Base-by-base conservation (phyloP, 2,113 vertebrate genomes). In the Chunga burmeisteri region DNA sequence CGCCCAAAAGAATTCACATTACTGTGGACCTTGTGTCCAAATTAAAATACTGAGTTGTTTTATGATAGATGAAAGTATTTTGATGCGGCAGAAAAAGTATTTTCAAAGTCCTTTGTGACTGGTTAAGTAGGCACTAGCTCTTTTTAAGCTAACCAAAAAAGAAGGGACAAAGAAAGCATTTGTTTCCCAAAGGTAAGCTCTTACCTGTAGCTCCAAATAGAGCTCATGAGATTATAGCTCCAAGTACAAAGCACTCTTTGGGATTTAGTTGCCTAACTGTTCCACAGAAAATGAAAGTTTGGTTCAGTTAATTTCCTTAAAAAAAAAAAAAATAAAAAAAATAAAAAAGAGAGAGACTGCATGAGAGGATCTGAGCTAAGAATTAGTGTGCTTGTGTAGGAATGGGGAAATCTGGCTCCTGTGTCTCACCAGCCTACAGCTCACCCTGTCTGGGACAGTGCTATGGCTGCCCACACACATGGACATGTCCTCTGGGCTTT, bases 381-480 rank as follows among this genome's bases (percentile, higher is more conserved):
- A 52, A 47, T 44, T 29, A 27, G 2, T 11, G 36, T 46, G 38
- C 7, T 52, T 11, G 3, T n/a, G 26, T 26, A 26, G 10, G 11
- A 71, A 15, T 3, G 11, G 10, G 26, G n/a, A 87, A 86, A 67
- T 34, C 5, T 53, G 18, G 3, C 15, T 63, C 23, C 8, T 30
- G 19, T 77, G 47, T 58, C 47, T 67, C 36, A 32, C 29, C 40
- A 66, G 46, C 19, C 14, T 13, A 7, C 8, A 22, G 16, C 52
- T 66, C 17, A 1, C 10, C 11, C 8, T 16, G 9, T 14, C 9
- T 56, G 23, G 15, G n/a, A 15, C 50, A 66, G 6, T 38, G 27
- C 7, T 0, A 0, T 40, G 55, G 8, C 11, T 62, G 42, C n/a
- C 23, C n/a, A 66, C 21, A 42, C 7, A 4, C 0, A 2, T 16